phyloP scores from a whole-genome alignment of 2,113 vertebrate genomes.

The Engraulis encrasicolus region DNA sequence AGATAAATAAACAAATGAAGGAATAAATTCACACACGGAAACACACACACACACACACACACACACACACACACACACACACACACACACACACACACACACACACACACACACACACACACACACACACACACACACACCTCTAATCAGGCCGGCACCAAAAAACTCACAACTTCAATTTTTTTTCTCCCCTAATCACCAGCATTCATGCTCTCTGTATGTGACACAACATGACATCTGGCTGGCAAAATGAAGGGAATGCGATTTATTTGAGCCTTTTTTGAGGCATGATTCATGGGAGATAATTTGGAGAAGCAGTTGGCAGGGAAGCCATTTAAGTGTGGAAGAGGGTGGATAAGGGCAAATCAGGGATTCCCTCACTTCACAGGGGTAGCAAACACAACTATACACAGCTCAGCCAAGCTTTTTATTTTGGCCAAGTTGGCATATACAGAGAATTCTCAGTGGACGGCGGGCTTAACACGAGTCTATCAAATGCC shows the following conservation, averaged over 20 bases:
- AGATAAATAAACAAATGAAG: conserved; percentile 28
- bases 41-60: too few species aligned
- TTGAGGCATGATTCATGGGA: not conserved
- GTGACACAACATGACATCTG: not conserved
- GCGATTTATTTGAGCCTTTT: not conserved
- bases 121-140: not conserved
- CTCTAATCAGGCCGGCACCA: not conserved
- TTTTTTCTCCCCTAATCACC: not conserved
- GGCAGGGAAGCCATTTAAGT: not conserved
- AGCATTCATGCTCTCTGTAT: not conserved
- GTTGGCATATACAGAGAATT: too few species aligned
- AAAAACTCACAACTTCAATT: not conserved
- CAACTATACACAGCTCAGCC: too few species aligned
- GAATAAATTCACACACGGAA: too few species aligned
- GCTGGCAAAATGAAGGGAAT: not conserved
- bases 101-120: too few species aligned
- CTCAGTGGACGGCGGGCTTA: too few species aligned
- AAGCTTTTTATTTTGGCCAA: too few species aligned
- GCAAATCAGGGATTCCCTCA: too few species aligned
- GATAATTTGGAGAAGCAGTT: not conserved
- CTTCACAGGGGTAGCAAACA: too few species aligned
- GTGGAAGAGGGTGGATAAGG: not conserved
- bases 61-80: too few species aligned
- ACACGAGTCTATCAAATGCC: too few species aligned
- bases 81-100: too few species aligned